phyloP scores from a whole-genome alignment of 2,113 vertebrate genomes.

The Megatriorchis doriae region DNA sequence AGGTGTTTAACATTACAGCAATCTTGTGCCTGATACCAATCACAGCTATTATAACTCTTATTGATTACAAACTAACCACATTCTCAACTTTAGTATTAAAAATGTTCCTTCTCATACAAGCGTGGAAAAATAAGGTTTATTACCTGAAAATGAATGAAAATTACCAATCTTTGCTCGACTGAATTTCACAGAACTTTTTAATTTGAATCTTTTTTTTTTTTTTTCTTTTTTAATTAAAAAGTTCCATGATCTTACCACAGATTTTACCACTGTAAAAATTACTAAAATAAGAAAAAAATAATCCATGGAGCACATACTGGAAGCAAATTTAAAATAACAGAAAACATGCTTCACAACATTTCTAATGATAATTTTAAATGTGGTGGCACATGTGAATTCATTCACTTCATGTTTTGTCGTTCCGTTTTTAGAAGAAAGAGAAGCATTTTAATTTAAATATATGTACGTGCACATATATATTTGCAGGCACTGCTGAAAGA shows the following conservation, averaged over 20 bases:
- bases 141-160: not conserved
- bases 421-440: not conserved
- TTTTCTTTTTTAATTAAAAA: too few species aligned
- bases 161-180: rapidly evolving
- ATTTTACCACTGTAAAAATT: not conserved
- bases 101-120: not conserved
- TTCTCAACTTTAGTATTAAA: not conserved
- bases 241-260: not conserved
- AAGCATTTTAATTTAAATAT: not conserved
- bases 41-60: not conserved
- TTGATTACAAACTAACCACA: not conserved
- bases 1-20: not conserved
- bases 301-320: not conserved
- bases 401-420: not conserved
- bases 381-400: not conserved
- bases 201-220: not conserved
- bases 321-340: not conserved
- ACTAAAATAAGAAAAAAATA: not conserved
- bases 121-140: not conserved
- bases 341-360: not conserved
- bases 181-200: not conserved
- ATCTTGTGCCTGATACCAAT: not conserved
- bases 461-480: not conserved
- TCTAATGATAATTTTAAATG: not conserved
- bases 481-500: not conserved